A percentile compares a stretch with the other conserved stretches of the same genome.
Conservation (phyloP, 2,113 vertebrate species). For the Alethe castanea region DNA sequence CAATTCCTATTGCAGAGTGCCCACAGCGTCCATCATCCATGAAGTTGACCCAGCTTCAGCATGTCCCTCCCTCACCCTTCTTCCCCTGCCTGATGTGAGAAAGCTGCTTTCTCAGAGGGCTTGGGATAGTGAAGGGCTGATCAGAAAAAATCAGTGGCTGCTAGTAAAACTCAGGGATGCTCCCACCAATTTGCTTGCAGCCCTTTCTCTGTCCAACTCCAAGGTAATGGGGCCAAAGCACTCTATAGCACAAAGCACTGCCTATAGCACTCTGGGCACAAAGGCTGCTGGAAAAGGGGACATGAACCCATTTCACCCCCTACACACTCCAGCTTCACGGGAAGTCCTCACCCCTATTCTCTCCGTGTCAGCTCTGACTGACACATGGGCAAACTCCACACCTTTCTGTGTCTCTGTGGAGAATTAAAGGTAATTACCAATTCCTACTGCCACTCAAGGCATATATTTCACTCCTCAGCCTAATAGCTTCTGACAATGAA, state of each 20-base stretch:
- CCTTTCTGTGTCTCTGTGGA: background rate
- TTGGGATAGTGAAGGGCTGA: background rate
- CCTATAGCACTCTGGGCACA: accelerated
- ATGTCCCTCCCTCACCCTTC: background rate
- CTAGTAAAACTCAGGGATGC: background rate
- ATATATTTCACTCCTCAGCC: background rate
- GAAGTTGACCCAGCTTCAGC: background rate
- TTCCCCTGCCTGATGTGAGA: background rate
- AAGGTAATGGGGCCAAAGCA: background rate
- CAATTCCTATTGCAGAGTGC: background rate
- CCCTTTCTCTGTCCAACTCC: background rate
- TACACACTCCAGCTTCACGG: accelerated
- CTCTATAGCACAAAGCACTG: too few relatives aligned
- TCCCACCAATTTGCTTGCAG: background rate
- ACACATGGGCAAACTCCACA: background rate
- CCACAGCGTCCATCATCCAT: background rate
- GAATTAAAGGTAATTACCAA: conserved; percentile 29
- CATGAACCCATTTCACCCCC: accelerated
- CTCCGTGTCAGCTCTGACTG: accelerated
- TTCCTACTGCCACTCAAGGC: background rate
- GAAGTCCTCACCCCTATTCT: background rate
- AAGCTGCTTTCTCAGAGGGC: background rate
- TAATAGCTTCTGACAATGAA: conserved; percentile 53
- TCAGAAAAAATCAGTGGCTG: background rate
- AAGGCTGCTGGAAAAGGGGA: background rate